A percentile compares a stretch with the other conserved stretches of the same genome.
phyloP scores from a whole-genome alignment of 2,888 invertebrate genomes.

The Lymantria monacha region DNA sequence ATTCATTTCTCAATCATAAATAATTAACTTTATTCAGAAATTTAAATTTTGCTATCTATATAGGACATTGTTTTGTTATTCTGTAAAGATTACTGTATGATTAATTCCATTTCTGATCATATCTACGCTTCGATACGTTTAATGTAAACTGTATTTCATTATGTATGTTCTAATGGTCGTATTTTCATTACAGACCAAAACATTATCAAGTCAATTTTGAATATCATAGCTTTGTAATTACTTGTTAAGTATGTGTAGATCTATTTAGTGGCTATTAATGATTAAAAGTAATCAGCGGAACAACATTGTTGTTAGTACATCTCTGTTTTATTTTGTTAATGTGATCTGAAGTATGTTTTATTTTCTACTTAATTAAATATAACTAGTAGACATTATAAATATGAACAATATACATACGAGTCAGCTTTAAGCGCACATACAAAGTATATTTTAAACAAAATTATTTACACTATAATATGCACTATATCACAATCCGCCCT shows the following conservation, averaged over 20 bases:
- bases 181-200: conserved; percentile 69
- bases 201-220: conserved; percentile 74
- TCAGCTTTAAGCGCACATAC: conserved; percentile 66
- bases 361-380: conserved; percentile 43
- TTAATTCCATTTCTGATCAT: neutral
- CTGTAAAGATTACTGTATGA: no score
- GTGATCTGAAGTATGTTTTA: conserved; percentile 71
- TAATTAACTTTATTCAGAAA: no score
- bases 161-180: conserved; percentile 45
- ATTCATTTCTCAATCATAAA: conserved; percentile 1
- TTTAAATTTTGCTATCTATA: no score
- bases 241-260: conserved; percentile 64
- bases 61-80: no score
- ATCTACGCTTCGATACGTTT: conserved; percentile 27
- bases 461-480: conserved; percentile 56
- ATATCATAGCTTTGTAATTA: conserved; percentile 59
- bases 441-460: conserved; percentile 60
- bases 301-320: conserved; percentile 61
- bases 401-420: conserved; percentile 45
- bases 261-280: conserved; percentile 61
- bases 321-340: conserved; percentile 71
- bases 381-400: conserved; percentile 34
- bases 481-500: conserved; percentile 73
- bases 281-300: conserved; percentile 43
- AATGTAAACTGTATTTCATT: conserved; percentile 24